A percentile compares a stretch with the other conserved stretches of the same genome.
These are phyloP conservation scores for Phrynosoma blainvillii DNA, from an alignment of 2,113 vertebrate species.

Conservation along the genomic window DNA sequence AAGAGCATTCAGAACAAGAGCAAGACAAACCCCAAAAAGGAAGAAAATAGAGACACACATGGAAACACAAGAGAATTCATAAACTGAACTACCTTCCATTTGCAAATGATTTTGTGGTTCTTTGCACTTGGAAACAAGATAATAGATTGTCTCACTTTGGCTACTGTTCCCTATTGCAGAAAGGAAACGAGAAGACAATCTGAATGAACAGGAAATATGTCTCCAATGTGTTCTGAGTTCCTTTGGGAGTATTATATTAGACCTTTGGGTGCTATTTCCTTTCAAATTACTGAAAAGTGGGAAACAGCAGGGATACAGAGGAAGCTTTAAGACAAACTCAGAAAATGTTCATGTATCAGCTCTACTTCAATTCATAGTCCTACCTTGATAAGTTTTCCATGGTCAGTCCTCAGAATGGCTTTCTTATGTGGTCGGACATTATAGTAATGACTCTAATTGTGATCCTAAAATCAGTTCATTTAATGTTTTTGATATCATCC, in stretches of 20 bases:
- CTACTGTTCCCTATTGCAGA: neutral
- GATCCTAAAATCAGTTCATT: neutral
- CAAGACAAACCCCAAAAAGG: neutral
- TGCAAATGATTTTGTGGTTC: neutral
- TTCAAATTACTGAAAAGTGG: slow-evolving; percentile 26
- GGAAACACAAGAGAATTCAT: neutral
- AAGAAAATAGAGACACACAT: neutral
- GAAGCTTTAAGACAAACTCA: slow-evolving; percentile 6
- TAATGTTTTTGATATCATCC: neutral
- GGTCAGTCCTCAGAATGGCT: neutral
- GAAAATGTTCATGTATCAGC: slow-evolving; percentile 3
- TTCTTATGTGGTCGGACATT: neutral
- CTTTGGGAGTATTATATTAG: slow-evolving; percentile 26
- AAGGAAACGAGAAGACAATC: neutral
- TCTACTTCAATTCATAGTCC: slow-evolving; percentile 1
- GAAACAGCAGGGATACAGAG: neutral
- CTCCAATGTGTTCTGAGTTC: neutral
- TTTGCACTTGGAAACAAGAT: neutral
- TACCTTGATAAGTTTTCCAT: neutral
- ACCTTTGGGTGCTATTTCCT: slow-evolving; percentile 7
- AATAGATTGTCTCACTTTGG: neutral
- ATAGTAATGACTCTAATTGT: neutral
- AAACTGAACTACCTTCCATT: neutral
- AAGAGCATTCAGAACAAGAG: neutral
- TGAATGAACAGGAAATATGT: neutral